Percentiles rank a stretch among this genome's conserved stretches.
Evolutionary conservation across 2,888 invertebrate genomes (phyloP).

Genomic region (Drosophila anomelani): DNA sequence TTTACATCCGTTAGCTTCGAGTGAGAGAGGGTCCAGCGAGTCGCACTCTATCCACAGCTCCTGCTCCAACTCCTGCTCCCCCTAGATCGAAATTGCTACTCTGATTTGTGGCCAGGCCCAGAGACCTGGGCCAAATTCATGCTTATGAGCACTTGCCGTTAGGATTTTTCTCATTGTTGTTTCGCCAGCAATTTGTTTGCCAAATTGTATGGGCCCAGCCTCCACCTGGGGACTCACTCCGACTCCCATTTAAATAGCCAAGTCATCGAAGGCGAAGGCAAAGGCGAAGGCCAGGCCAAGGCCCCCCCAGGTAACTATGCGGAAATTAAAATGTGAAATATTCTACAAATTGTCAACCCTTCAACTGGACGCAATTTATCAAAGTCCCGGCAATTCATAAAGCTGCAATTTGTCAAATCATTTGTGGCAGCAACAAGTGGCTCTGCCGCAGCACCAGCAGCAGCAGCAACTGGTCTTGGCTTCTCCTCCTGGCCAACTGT

Average conservation of each 20-base stretch:
- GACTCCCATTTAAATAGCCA: conserved; percentile 34
- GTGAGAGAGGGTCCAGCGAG: conserved; percentile 17
- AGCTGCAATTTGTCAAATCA: conserved; percentile 80
- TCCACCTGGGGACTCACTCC: background rate
- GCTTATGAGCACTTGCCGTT: conserved; percentile 65
- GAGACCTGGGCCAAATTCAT: conserved; percentile 46
- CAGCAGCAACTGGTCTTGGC: conserved; percentile 45
- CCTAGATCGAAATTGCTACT: conserved; percentile 61
- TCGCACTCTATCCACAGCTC: background rate
- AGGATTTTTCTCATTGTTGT: conserved; percentile 61
- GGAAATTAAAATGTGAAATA: conserved; percentile 63
- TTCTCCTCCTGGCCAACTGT: conserved; percentile 66
- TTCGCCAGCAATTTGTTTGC: conserved; percentile 42
- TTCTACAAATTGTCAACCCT: conserved; percentile 67
- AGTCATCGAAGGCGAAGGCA: conserved; percentile 9
- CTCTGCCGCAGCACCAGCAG: conserved; percentile 21
- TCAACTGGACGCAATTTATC: conserved; percentile 72
- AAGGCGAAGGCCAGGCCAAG: background rate
- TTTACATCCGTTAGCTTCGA: conserved; percentile 78
- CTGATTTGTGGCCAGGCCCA: conserved; percentile 53
- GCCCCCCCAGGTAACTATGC: conserved; percentile 32
- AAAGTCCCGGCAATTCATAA: conserved; percentile 70
- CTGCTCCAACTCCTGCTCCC: conserved; percentile 7
- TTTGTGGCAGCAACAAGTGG: conserved; percentile 70
- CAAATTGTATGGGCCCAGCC: conserved; percentile 39